Evolutionary conservation across 2,888 invertebrate genomes (phyloP), one percentile per base, ranked within the genome.

Genomic region (Dasysyrphus albostriatus): DNA sequence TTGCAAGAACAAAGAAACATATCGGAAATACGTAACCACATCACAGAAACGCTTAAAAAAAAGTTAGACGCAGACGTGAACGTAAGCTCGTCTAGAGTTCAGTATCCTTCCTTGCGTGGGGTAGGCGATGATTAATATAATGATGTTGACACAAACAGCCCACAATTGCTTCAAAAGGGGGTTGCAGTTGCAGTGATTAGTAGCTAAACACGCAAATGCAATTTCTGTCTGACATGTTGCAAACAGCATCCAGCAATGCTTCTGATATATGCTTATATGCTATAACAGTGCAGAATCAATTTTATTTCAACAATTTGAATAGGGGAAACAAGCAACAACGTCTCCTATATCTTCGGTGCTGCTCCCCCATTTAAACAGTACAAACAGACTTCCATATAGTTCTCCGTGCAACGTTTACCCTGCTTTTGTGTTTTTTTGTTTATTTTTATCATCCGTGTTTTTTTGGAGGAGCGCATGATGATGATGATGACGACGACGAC

Each of bases 381-480:
- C 73, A 54, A 14, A 39, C 42, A 67, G 42, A 65, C 6, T 63
- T 63, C 12, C 7, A 5, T 37, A 73, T 59, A 47, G 44, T 29
- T 44, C 67, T 39, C 14, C 37, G 67, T 54, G 67, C 16, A 67
- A 77, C 58, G 72, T 73, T 54, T 82, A 76, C 69, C 77, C 82
- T 69, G 77, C 76, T 77, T 69, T 67, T 70, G 7, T 78, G 70
- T 83, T 87, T 83, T 72, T 61, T 79, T 87, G 87, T 83, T 87
- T 87, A 87, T 87, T 87, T 87, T 79, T 83, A 83, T 83, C 87
- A 47, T 65, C 47, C 78, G 75, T 83, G 83, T 65, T 78, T 78
- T n/a, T 82, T 87, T 79, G 87, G 87, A 87, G 78, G 58, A 79
- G 83, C 82, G 83, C 87, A 87, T 79, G 78, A 63, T 77, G 85